Evolutionary conservation across 2,797 vertebrate genomes (phyloP).

Genomic region (Taenioides sp.): DNA sequence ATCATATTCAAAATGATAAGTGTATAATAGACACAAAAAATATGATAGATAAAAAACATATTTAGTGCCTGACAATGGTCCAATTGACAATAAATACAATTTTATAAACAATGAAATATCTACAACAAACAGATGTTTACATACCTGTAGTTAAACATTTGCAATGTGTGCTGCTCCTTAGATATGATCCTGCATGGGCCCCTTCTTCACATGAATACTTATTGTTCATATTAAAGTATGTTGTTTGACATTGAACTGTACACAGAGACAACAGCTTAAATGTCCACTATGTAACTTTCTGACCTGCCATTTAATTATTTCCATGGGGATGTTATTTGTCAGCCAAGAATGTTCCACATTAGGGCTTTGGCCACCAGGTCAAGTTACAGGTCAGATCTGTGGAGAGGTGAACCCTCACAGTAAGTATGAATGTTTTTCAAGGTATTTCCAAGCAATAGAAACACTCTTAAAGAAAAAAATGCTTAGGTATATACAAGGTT

Average conservation of each 20-base stretch:
- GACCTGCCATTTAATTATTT: too few species aligned
- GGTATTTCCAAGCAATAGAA: too few species aligned
- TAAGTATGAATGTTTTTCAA: too few species aligned
- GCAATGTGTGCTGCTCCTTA: constrained; percentile 45
- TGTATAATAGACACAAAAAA: constrained; percentile 16
- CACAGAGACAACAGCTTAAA: not conserved
- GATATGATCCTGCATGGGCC: constrained; percentile 9
- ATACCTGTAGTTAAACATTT: constrained; percentile 24
- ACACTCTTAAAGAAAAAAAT: too few species aligned
- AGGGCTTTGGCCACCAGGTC: too few species aligned
- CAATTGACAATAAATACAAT: constrained; percentile 21
- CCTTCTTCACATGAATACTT: not conserved
- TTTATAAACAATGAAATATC: constrained; percentile 29
- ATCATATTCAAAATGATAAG: constrained; percentile 13
- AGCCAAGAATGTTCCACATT: too few species aligned
- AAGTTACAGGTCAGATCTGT: too few species aligned
- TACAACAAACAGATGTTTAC: constrained; percentile 16
- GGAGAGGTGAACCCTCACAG: too few species aligned
- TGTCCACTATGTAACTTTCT: too few species aligned
- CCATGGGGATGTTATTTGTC: too few species aligned
- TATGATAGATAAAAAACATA: not conserved
- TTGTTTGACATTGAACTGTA: not conserved
- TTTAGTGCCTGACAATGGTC: constrained; percentile 34
- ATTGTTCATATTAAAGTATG: too few species aligned
- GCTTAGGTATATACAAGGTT: too few species aligned